phyloP scores from a whole-genome alignment of 2,797 vertebrate species.

The Brachyalestes nurse region DNA sequence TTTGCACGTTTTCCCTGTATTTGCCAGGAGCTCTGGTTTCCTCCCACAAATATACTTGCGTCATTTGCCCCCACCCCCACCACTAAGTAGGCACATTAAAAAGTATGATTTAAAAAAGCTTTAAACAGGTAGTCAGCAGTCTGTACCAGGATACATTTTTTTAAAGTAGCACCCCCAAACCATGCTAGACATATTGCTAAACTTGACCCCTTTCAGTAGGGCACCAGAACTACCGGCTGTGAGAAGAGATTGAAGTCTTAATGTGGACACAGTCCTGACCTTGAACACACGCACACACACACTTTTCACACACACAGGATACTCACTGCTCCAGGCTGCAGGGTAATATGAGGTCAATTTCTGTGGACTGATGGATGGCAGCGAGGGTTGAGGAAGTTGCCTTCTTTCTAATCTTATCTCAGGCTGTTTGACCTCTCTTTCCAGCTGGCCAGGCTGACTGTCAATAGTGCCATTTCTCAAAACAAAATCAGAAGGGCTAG shows the following conservation, averaged over 20 bases:
- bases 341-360: conserved; percentile 43
- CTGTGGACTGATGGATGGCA: conserved; percentile 41
- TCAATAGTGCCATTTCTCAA: conserved; percentile 23
- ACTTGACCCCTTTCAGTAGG: conserved; percentile 45
- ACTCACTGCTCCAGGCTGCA: conserved; percentile 18
- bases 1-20: too few relatives aligned
- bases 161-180: neutral
- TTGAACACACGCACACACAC: conserved; percentile 28
- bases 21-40: too few relatives aligned
- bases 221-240: conserved; percentile 25
- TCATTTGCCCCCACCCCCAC: too few relatives aligned
- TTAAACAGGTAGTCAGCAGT: too few relatives aligned
- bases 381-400: conserved; percentile 23
- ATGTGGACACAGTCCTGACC: conserved; percentile 26
- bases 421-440: conserved; percentile 36
- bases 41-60: too few relatives aligned
- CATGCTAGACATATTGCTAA: conserved; percentile 9
- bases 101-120: too few relatives aligned
- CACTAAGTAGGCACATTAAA: too few relatives aligned
- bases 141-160: too few relatives aligned
- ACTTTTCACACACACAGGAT: conserved; percentile 6
- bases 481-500: conserved; percentile 9
- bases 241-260: conserved; percentile 33
- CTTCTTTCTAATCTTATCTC: conserved; percentile 51
- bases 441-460: conserved; percentile 12